Conservation (phyloP, 2,888 invertebrate genomes). For the Mythimna impura region DNA sequence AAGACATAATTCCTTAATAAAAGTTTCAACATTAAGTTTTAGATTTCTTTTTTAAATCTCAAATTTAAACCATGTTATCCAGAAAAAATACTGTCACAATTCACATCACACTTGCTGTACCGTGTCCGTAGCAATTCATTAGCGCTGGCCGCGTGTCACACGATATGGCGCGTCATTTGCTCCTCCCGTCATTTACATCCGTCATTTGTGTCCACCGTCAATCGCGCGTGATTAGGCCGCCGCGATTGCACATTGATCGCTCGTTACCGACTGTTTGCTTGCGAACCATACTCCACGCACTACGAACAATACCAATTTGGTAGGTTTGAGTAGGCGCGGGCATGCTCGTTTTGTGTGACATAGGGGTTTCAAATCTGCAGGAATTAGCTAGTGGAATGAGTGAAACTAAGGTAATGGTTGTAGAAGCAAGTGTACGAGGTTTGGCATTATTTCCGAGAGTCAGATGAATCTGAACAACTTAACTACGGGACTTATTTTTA, state of each 20-base stretch:
- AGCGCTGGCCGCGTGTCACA: conserved; percentile 65
- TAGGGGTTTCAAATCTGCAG: background rate
- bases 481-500: too few species aligned
- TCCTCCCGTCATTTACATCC: conserved; percentile 73
- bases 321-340: conserved; percentile 24
- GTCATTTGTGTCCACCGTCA: conserved; percentile 73
- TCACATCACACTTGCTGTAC: conserved; percentile 17
- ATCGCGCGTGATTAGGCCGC: conserved; percentile 80
- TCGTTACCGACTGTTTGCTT: conserved; percentile 63
- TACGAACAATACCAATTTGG: conserved; percentile 53
- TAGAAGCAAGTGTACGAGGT: background rate
- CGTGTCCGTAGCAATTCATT: conserved; percentile 73
- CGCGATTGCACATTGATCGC: conserved; percentile 82
- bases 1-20: too few species aligned
- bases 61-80: background rate
- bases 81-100: conserved; percentile 14
- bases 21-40: too few species aligned
- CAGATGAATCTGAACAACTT: too few species aligned
- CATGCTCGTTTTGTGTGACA: conserved; percentile 16
- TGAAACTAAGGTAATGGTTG: background rate
- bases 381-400: background rate
- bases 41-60: too few species aligned
- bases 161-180: conserved; percentile 66
- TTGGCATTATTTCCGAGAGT: too few species aligned
- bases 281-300: conserved; percentile 40